Evolutionary conservation across 1,140 invertebrate species (phyloP).

Genomic region (Theocolax elegans): DNA sequence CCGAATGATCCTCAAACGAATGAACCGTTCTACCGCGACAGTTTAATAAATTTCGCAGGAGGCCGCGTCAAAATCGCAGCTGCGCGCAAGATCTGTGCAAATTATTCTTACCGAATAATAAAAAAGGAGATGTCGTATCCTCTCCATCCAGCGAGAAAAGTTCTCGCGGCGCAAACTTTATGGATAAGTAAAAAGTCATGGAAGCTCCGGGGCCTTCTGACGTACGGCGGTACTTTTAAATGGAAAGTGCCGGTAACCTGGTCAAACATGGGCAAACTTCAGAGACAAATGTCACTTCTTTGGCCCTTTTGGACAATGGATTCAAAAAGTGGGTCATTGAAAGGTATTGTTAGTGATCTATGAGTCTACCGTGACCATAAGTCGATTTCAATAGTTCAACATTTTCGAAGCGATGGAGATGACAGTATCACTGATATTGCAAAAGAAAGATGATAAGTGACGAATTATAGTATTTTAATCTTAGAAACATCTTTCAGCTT

Average conservation of each 20-base stretch:
- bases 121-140: background rate
- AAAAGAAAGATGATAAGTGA: no score
- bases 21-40: no score
- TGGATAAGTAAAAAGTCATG: background rate
- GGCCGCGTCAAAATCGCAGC: no score
- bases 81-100: background rate
- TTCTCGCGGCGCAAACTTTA: no score
- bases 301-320: background rate
- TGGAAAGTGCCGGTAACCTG: background rate
- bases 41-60: no score
- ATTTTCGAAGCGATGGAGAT: no score
- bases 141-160: no score
- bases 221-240: slow-evolving; percentile 15
- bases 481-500: no score
- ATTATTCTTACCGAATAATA: slow-evolving; percentile 5
- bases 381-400: slow-evolving; percentile 16
- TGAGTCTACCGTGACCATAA: background rate
- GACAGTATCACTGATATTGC: no score
- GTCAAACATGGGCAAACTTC: slow-evolving; percentile 20
- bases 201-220: background rate
- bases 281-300: slow-evolving; percentile 38
- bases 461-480: no score
- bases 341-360: slow-evolving; percentile 24
- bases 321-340: slow-evolving; percentile 14
- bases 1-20: no score